Evolutionary conservation across 2,888 invertebrate species (phyloP), one percentile per base, ranked within the genome.

Genomic region (Trichacis sp.): DNA sequence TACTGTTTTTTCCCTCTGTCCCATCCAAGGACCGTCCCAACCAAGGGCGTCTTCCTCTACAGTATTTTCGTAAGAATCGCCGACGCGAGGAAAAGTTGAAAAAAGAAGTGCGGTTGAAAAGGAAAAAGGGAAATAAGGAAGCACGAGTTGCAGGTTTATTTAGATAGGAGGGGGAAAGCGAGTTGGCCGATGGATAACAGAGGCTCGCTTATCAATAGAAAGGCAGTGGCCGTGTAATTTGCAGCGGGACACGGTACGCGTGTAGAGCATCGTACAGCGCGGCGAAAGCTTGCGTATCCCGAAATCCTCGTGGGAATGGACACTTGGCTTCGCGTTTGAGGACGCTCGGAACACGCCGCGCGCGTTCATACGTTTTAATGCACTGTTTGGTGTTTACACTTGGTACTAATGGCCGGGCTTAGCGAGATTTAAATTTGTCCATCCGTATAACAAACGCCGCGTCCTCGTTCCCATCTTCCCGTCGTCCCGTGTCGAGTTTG

Each of bases 401-500:
- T 76, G 67, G 77, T 80, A 78, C 83, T 83, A 84, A 84, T 84
- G 83, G 82, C 70, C 57, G 75, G 73, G 83, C 82, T 83, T 83
- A 82, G 82, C 73, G 79, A 83, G 84, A 83, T 84, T 84, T 82
- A 82, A 84, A 83, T 83, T 83, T 79, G 76, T 76, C 77, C 75
- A 73, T 75, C 70, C 75, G 72, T 70, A 74, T 56, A 53, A 58
- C 55, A 54, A 48, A 58, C 42, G 56, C 69, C 62, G n/a, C 53
- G 54, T 52, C 53, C 60, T 46, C 59, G 49, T 64, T 64, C 63
- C 54, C 67, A 54, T 3, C 8, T 50, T 64, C 53, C 48, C 56
- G 47, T 53, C 52, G 42, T 52, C 45, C 59, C n/a, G 33, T 9
- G n/a, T n/a, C 33, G n/a, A 33, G 33, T 2, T n/a, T n/a, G n/a